These are phyloP conservation scores for Hiodon tergisus DNA, from an alignment of 2,113 vertebrate species.

Conservation along the genomic window DNA sequence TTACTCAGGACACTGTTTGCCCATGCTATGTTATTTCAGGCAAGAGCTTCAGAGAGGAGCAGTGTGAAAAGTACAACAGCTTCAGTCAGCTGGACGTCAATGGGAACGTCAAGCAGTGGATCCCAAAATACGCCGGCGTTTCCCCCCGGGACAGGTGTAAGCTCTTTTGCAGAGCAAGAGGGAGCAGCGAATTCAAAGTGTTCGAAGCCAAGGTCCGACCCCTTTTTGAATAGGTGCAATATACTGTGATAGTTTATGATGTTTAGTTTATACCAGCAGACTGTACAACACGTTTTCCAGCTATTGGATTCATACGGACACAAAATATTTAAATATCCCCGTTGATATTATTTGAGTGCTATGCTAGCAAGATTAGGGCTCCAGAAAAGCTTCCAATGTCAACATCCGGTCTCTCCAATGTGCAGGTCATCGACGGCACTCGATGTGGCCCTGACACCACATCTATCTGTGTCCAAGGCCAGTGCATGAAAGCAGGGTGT, in stretches of 20 bases:
- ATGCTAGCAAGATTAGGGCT: too few relatives aligned
- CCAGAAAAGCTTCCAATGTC: neutral
- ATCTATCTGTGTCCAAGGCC: constrained; percentile 87
- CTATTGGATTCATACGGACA: too few relatives aligned
- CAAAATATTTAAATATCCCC: too few relatives aligned
- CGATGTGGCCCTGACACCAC: constrained; percentile 88
- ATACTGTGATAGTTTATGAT: too few relatives aligned
- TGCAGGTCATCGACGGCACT: constrained; percentile 87
- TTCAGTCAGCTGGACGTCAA: constrained; percentile 71
- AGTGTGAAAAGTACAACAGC: constrained; percentile 88
- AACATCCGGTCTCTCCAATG: neutral
- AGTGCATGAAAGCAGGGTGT: constrained; percentile 94
- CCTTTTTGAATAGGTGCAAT: neutral
- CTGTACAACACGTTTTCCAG: too few relatives aligned
- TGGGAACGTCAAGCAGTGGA: constrained; percentile 81
- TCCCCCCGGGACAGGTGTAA: constrained; percentile 90
- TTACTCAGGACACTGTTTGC: neutral
- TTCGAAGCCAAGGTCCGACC: constrained; percentile 83
- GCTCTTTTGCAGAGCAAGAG: constrained; percentile 81
- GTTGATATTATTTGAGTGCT: too few relatives aligned
- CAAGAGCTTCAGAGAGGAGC: constrained; percentile 90
- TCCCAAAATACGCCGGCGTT: constrained; percentile 87
- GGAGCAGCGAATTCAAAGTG: constrained; percentile 89
- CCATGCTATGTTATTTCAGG: constrained; percentile 50
- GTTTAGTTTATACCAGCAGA: too few relatives aligned